A percentile compares a stretch with the other conserved stretches of the same genome.
These are phyloP conservation scores for Microcebus tavaratra DNA, from an alignment of 2,113 vertebrate species.

Conservation along the genomic window DNA sequence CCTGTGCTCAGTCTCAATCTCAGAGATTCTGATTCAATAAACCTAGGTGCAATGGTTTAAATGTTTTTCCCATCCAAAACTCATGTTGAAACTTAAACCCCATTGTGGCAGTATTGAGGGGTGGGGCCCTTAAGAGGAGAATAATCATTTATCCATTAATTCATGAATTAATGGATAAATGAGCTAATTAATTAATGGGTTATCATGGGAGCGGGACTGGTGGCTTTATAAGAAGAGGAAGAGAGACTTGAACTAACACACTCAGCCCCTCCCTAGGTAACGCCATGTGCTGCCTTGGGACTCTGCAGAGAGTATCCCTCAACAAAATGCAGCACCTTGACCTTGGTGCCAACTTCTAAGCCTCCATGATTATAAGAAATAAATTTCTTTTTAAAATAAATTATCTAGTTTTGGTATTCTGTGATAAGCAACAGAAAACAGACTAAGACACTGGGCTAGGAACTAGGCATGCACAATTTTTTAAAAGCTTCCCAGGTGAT, in stretches of 20 bases:
- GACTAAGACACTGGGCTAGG: background rate
- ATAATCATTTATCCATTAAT: background rate
- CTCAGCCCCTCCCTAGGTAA: background rate
- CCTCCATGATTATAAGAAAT: background rate
- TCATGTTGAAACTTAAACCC: background rate
- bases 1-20: background rate
- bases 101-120: background rate
- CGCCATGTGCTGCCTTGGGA: background rate
- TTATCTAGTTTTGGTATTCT: background rate
- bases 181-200: background rate
- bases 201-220: background rate
- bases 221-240: background rate
- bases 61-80: background rate
- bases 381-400: background rate
- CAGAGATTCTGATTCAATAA: background rate
- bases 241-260: background rate
- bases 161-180: background rate
- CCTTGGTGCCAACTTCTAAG: background rate
- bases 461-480: background rate
- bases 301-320: background rate
- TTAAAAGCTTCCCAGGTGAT: background rate
- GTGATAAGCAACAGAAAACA: background rate
- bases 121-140: background rate
- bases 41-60: background rate
- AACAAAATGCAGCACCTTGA: background rate